Evolutionary conservation across 2,888 invertebrate genomes (phyloP).

Genomic region (Phortica magna): DNA sequence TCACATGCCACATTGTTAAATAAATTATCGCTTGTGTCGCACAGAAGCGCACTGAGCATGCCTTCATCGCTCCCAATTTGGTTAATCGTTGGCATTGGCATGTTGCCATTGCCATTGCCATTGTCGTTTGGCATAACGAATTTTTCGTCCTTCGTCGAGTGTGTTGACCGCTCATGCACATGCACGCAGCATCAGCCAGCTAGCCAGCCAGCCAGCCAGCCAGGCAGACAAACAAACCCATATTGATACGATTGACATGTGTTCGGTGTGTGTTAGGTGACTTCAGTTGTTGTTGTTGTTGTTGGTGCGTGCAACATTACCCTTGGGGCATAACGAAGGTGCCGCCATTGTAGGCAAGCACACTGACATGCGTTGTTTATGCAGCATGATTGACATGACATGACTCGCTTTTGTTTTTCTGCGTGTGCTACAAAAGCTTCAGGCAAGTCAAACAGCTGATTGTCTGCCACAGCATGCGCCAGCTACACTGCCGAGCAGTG

Average conservation of each 20-base stretch:
- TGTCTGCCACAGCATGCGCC: constrained; percentile 51
- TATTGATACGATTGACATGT: constrained; percentile 13
- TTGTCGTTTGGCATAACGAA: constrained; percentile 18
- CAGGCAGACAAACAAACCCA: background rate
- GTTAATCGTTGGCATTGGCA: background rate
- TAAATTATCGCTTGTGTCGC: constrained; percentile 65
- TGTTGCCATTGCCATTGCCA: background rate
- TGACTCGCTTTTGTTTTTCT: constrained; percentile 19
- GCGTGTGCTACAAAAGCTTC: background rate
- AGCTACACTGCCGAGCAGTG: constrained; percentile 42
- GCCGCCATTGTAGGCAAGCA: background rate
- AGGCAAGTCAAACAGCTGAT: constrained; percentile 64
- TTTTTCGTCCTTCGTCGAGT: background rate
- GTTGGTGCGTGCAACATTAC: constrained; percentile 27
- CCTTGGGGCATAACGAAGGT: constrained; percentile 24
- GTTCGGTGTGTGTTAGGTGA: background rate
- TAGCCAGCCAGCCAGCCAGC: background rate
- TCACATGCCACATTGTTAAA: constrained; percentile 65
- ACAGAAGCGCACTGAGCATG: background rate
- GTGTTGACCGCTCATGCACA: background rate
- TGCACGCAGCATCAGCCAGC: constrained; percentile 16
- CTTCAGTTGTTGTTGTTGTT: constrained; percentile 9
- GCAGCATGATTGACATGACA: constrained; percentile 64
- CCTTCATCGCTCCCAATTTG: background rate
- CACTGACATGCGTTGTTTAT: constrained; percentile 34